Conservation (phyloP, 2,797 vertebrate genomes). For the Liparis tanakae region DNA sequence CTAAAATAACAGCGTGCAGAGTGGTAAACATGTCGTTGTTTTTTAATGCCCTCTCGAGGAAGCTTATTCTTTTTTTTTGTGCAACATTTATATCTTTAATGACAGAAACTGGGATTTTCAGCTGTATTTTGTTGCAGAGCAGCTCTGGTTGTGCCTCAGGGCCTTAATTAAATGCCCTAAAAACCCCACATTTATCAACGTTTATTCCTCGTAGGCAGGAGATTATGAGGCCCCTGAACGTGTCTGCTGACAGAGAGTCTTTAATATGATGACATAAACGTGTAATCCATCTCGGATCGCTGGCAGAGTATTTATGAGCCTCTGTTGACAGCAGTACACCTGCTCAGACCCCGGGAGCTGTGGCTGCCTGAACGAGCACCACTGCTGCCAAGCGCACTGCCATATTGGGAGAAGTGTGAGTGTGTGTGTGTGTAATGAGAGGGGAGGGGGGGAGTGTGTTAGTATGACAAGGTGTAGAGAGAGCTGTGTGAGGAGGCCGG, state of each 20-base stretch:
- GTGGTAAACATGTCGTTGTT: constrained; percentile 64
- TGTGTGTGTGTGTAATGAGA: constrained; percentile 13
- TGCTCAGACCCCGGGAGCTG: constrained; percentile 57
- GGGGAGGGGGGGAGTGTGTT: neutral
- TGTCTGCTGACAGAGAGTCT: constrained; percentile 63
- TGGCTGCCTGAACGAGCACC: constrained; percentile 34
- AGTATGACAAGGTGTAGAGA: constrained; percentile 24
- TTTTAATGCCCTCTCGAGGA: constrained; percentile 13
- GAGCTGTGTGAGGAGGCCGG: constrained; percentile 1
- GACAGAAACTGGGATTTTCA: neutral
- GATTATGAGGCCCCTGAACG: constrained; percentile 50
- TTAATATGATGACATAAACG: constrained; percentile 70
- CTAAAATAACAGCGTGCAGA: constrained; percentile 53
- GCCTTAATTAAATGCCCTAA: neutral
- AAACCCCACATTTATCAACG: constrained; percentile 2
- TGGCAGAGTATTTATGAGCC: constrained; percentile 62
- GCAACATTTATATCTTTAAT: constrained; percentile 4
- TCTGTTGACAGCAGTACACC: constrained; percentile 71
- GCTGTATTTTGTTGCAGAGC: constrained; percentile 41
- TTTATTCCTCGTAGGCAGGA: constrained; percentile 20
- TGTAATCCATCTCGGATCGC: constrained; percentile 48
- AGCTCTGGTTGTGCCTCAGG: neutral
- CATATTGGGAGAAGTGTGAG: constrained; percentile 54
- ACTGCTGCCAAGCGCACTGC: constrained; percentile 47
- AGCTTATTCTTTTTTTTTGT: neutral